phyloP scores from a whole-genome alignment of 2,888 invertebrate genomes.

The Bellardia bayeri region DNA sequence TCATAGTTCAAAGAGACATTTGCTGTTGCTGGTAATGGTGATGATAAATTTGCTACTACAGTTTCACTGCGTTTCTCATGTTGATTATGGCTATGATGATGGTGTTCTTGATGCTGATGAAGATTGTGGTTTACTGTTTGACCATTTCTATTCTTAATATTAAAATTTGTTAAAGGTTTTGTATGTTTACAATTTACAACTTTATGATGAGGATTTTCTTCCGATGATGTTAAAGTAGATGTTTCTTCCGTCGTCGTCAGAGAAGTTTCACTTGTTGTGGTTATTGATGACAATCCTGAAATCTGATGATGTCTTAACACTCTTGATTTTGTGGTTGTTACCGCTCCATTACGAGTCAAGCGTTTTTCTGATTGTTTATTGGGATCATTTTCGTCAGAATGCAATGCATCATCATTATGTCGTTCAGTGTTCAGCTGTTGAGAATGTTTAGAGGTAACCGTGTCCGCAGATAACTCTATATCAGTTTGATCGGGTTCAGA shows the following conservation, averaged over 20 bases:
- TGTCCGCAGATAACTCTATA: conserved; percentile 33
- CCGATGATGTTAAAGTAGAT: neutral
- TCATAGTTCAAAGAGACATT: conserved; percentile 55
- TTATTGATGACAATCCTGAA: conserved; percentile 39
- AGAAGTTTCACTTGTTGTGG: conserved; percentile 34
- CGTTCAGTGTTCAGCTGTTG: conserved; percentile 13
- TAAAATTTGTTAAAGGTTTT: conserved; percentile 59
- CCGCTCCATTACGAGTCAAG: conserved; percentile 78
- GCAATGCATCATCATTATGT: conserved; percentile 46
- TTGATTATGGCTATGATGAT: conserved; percentile 27
- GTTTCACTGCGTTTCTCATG: conserved; percentile 58
- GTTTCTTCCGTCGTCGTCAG: conserved; percentile 29
- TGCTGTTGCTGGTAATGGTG: conserved; percentile 67
- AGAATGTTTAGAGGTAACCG: neutral
- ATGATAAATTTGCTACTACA: conserved; percentile 53
- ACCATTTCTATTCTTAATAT: conserved; percentile 56
- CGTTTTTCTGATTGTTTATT: conserved; percentile 75
- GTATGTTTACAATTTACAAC: conserved; percentile 71
- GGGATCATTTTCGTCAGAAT: conserved; percentile 74
- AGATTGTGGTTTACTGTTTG: conserved; percentile 50
- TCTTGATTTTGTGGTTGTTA: conserved; percentile 68
- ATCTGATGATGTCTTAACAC: conserved; percentile 76
- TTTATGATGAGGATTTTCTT: conserved; percentile 52
- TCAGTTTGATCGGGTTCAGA: conserved; percentile 70
- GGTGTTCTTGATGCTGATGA: conserved; percentile 61